Percentiles rank a stretch among this genome's conserved stretches.
These are phyloP conservation scores for Eleginops maclovinus DNA, from an alignment of 2,113 vertebrate species.

Conservation along the genomic window DNA sequence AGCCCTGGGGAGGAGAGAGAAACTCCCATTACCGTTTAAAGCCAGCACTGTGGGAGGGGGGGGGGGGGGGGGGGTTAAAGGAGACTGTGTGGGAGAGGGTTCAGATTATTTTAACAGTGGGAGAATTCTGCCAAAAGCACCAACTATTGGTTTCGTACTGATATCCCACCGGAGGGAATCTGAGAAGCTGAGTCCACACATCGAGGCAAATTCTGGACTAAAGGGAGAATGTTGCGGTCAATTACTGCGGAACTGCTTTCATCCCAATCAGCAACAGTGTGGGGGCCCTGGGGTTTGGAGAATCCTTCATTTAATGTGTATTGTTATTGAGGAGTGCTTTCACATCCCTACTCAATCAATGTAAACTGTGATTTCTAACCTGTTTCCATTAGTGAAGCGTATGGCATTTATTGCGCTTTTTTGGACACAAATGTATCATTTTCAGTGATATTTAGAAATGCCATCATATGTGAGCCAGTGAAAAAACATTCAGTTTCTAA, in stretches of 20 bases:
- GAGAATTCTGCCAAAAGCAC: slow-evolving; percentile 45
- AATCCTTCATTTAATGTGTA: not conserved
- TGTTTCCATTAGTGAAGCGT: too few relatives aligned
- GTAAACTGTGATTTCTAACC: too few relatives aligned
- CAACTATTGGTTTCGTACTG: slow-evolving; percentile 40
- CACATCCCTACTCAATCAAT: too few relatives aligned
- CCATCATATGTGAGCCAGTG: too few relatives aligned
- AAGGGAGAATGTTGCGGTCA: slow-evolving; percentile 11
- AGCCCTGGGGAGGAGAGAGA: slow-evolving; percentile 80
- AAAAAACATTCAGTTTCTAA: too few relatives aligned
- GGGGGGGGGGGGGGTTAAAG: slow-evolving; percentile 14
- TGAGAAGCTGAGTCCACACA: slow-evolving; percentile 40
- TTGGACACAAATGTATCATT: too few relatives aligned
- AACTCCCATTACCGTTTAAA: slow-evolving; percentile 48
- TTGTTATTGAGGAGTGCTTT: not conserved
- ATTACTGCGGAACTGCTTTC: slow-evolving; percentile 30
- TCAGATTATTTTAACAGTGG: not conserved
- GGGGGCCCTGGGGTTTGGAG: not conserved
- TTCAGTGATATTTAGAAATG: too few relatives aligned
- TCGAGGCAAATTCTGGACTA: slow-evolving; percentile 20
- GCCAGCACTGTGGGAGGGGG: not conserved
- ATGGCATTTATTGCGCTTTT: too few relatives aligned
- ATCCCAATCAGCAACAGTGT: slow-evolving; percentile 14
- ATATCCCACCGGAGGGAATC: slow-evolving; percentile 30
- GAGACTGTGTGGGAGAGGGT: slow-evolving; percentile 32